phyloP scores from a whole-genome alignment of 2,113 vertebrate genomes.

The Nothocercus nigrocapillus region DNA sequence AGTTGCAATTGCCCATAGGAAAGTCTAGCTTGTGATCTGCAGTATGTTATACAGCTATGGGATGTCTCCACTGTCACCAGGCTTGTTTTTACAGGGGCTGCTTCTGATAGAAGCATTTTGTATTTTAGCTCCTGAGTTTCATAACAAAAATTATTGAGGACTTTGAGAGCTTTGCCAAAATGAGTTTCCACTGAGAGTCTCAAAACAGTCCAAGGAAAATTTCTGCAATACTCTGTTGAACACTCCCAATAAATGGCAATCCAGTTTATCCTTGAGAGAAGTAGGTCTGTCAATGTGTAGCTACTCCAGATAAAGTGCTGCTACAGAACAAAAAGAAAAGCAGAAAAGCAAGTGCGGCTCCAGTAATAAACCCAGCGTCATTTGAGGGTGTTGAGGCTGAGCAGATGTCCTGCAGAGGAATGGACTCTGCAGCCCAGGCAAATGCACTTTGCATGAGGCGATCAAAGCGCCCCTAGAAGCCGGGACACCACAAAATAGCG shows the following conservation, averaged over 20 bases:
- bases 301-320: not conserved
- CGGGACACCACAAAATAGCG: not conserved
- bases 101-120: not conserved
- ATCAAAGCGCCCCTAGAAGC: not conserved
- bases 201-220: not conserved
- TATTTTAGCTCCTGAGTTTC: not conserved
- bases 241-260: not conserved
- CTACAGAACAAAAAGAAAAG: not conserved
- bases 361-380: not conserved
- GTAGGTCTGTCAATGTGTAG: not conserved
- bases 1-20: not conserved
- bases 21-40: not conserved
- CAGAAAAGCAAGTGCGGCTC: not conserved
- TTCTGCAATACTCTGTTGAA: not conserved
- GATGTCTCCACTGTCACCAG: conserved; percentile 42
- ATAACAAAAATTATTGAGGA: not conserved
- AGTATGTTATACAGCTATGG: not conserved
- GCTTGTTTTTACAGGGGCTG: not conserved
- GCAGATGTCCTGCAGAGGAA: not conserved
- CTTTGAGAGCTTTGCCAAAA: conserved; percentile 35
- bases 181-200: conserved; percentile 18
- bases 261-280: not conserved
- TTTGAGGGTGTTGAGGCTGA: not conserved
- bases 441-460: not conserved
- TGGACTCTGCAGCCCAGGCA: not conserved